Evolutionary conservation across 2,888 invertebrate genomes (phyloP), one percentile per base, ranked within the genome.

Genomic region (Cosmopolites sordidus): DNA sequence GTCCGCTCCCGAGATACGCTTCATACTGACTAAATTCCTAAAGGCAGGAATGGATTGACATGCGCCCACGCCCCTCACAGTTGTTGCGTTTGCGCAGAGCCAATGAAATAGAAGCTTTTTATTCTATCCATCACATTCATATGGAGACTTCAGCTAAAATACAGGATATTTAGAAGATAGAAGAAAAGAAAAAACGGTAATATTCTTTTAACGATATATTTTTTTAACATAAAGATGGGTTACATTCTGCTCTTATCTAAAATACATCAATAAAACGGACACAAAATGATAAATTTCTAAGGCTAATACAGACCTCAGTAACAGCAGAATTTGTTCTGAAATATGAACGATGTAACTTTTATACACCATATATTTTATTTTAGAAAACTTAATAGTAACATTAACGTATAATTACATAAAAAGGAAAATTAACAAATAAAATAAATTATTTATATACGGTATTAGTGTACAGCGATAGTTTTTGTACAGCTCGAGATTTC

Each of bases 381-480:
- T 33, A 33, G 12, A 33, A 33, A 33, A 12, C 11, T 12, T 12
- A 33, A 33, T 33, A 12, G 11, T 39, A 38, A 52, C 42, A 17
- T 16, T 40, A 44, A 16, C 16, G 41, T 41, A 8, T n/a, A 33
- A 18, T 30, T 37, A 38, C 29, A 12, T 27, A 27, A 53, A 48
- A 27, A 41, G 22, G 38, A 52, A 38, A 16, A 22, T 5, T 22
- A 5, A 47, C 42, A n/a, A 39, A 52, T 37, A 11, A 40, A 11
- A 17, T 40, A 51, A 37, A 47, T 50, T 39, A 60, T 58, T 54
- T 54, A 58, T 54, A 58, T 54, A 60, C 54, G 65, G 60, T 64
- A 62, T 63, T 60, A 60, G 62, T 66, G 61, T 63, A 67, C 65
- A 68, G 65, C 69, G 69, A 66, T 68, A 68, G 69, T 66, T 62